Evolutionary conservation across 2,888 invertebrate species (phyloP).

Genomic region (Hypomecis atomaria): DNA sequence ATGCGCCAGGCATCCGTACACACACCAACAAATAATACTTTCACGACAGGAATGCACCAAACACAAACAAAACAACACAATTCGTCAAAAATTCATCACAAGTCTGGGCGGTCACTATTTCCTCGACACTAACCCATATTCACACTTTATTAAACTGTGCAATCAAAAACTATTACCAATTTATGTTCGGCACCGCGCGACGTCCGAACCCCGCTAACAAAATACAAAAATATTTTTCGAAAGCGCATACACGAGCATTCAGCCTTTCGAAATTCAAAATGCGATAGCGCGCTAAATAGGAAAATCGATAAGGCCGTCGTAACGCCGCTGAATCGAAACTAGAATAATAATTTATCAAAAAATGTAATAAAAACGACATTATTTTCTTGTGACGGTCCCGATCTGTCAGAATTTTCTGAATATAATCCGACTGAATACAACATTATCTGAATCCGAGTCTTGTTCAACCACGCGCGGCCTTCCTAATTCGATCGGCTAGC

Average conservation of each 20-base stretch:
- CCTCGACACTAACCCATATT: constrained; percentile 81
- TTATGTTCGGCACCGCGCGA: constrained; percentile 72
- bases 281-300: constrained; percentile 79
- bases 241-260: constrained; percentile 78
- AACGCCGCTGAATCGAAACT: constrained; percentile 75
- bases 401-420: constrained; percentile 82
- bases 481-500: constrained; percentile 66
- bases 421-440: constrained; percentile 60
- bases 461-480: constrained; percentile 41
- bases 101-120: constrained; percentile 56
- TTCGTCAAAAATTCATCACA: constrained; percentile 67
- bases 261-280: constrained; percentile 82
- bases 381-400: constrained; percentile 78
- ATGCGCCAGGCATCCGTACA: constrained; percentile 62
- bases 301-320: constrained; percentile 81
- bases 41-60: constrained; percentile 71
- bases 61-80: constrained; percentile 66
- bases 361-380: constrained; percentile 85
- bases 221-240: constrained; percentile 80
- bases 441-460: constrained; percentile 39
- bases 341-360: constrained; percentile 84
- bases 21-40: constrained; percentile 76
- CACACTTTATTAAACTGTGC: constrained; percentile 76
- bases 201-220: constrained; percentile 77
- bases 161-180: constrained; percentile 83